Conservation (phyloP, 1,140 invertebrate genomes). For the Anadara kagoshimensis region DNA sequence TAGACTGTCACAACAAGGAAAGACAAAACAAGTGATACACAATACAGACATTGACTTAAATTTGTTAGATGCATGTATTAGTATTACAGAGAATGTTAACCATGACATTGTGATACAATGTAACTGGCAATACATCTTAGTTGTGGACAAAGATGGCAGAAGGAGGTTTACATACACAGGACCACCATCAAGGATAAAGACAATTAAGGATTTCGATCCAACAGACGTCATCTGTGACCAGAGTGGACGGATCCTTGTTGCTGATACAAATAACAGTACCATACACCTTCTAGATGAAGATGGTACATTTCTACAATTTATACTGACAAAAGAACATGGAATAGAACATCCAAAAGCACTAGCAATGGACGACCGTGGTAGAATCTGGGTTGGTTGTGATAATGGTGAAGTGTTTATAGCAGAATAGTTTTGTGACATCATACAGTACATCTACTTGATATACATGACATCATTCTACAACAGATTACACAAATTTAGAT, state of each 20-base stretch:
- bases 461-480: slow-evolving; percentile 10
- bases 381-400: slow-evolving; percentile 17
- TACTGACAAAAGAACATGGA: too few species aligned
- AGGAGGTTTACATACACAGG: slow-evolving; percentile 23
- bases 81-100: slow-evolving; percentile 15
- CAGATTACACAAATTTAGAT: too few species aligned
- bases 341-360: slow-evolving; percentile 15
- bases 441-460: too few species aligned
- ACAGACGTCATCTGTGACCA: slow-evolving; percentile 26
- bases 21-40: slow-evolving; percentile 4
- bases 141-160: slow-evolving; percentile 14
- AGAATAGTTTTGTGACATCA: too few species aligned
- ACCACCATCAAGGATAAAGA: background rate
- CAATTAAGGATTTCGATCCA: slow-evolving; percentile 1
- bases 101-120: slow-evolving; percentile 16
- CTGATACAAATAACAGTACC: slow-evolving; percentile 17
- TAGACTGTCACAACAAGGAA: background rate
- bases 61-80: background rate
- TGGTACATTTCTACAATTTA: slow-evolving; percentile 20
- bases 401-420: slow-evolving; percentile 25
- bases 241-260: slow-evolving; percentile 16
- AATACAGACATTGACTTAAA: background rate
- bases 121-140: background rate
- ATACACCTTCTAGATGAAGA: slow-evolving; percentile 24
- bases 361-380: background rate